These are phyloP conservation scores for Xyrichtys novacula DNA, from an alignment of 2,797 vertebrate genomes.

Conservation along the genomic window DNA sequence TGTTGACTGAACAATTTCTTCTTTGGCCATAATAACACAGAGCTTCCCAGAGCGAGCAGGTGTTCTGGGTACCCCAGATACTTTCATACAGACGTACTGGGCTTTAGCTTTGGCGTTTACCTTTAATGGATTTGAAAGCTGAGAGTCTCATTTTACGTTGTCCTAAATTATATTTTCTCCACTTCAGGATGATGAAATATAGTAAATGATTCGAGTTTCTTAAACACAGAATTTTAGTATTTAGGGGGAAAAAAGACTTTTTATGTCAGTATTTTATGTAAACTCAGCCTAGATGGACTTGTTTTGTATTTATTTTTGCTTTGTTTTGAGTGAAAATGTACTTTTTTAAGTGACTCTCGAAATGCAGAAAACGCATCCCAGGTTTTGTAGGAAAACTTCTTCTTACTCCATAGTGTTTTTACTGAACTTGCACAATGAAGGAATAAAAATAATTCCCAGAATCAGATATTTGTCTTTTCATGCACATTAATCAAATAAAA, in stretches of 20 bases:
- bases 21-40: conserved; percentile 67
- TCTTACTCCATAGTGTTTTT: conserved; percentile 21
- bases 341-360: background rate
- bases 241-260: too few species aligned
- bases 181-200: too few species aligned
- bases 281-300: too few species aligned
- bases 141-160: too few species aligned
- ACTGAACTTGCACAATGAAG: conserved; percentile 24
- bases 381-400: background rate
- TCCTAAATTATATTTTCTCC: too few species aligned
- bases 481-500: conserved; percentile 46
- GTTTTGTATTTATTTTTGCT: too few species aligned
- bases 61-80: conserved; percentile 45
- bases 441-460: conserved; percentile 46
- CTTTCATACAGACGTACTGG: conserved; percentile 15
- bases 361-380: background rate
- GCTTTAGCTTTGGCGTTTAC: conserved; percentile 23
- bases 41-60: conserved; percentile 62
- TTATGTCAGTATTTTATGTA: background rate
- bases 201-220: too few species aligned
- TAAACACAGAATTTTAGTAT: too few species aligned
- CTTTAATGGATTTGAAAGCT: background rate
- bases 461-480: conserved; percentile 37
- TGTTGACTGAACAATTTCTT: conserved; percentile 76
- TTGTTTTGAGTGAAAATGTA: background rate